Percentiles rank a stretch among this genome's conserved stretches.
Evolutionary conservation across 53 echinoderm and acorn worm species (phyloP).

Genomic region (Pentamera pediparva): DNA sequence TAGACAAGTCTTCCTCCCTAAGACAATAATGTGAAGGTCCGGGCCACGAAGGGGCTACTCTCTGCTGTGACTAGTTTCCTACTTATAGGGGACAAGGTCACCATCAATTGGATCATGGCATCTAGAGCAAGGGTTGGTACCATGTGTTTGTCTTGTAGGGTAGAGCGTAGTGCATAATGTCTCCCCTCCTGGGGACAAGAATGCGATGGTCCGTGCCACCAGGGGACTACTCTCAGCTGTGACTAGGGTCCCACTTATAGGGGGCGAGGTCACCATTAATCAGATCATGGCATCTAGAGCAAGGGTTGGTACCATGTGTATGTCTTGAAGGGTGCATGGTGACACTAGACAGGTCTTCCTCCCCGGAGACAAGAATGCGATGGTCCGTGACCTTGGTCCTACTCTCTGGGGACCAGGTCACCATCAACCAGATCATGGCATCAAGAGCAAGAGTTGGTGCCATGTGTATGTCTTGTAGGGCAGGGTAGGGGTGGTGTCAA

Average conservation of each 20-base stretch:
- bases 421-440: constrained; percentile 77
- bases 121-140: constrained; percentile 61
- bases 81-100: constrained; percentile 81
- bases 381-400: constrained; percentile 93
- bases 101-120: constrained; percentile 75
- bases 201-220: too few species aligned
- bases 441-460: constrained; percentile 63
- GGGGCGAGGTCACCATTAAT: constrained; percentile 80
- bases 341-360: constrained; percentile 60
- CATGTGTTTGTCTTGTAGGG: too few species aligned
- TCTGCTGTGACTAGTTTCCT: constrained; percentile 92
- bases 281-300: constrained; percentile 59
- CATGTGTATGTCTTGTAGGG: too few species aligned
- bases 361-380: constrained; percentile 76
- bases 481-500: too few species aligned
- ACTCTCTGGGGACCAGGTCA: constrained; percentile 84
- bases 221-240: too few species aligned
- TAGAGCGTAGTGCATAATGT: too few species aligned
- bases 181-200: too few species aligned
- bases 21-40: constrained; percentile 83
- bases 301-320: constrained; percentile 45
- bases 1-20: constrained; percentile 61
- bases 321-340: too few species aligned
- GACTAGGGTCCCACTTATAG: constrained; percentile 73
- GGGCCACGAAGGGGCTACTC: constrained; percentile 83